These are phyloP conservation scores for Maccullochella peelii DNA, from an alignment of 2,113 vertebrate species.

Conservation along the genomic window DNA sequence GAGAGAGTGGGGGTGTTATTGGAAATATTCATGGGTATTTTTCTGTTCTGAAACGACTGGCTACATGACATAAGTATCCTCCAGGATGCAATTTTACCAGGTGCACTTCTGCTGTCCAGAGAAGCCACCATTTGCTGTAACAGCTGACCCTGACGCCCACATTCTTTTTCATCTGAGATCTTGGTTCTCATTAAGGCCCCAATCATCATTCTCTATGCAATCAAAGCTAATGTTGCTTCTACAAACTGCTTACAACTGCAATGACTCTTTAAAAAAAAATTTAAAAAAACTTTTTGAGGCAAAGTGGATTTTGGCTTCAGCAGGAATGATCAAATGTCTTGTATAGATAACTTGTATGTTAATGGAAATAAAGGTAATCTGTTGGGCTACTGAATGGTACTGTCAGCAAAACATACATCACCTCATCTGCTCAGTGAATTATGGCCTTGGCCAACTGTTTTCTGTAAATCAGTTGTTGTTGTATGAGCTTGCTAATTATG, in stretches of 20 bases:
- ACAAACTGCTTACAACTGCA: neutral
- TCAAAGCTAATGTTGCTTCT: neutral
- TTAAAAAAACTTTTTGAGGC: neutral
- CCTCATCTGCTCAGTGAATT: conserved; percentile 36
- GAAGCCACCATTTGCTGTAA: neutral
- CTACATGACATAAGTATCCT: neutral
- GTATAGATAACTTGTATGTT: neutral
- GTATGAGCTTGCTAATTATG: conserved; percentile 21
- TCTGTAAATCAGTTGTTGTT: neutral
- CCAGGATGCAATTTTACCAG: neutral
- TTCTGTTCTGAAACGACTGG: conserved; percentile 7
- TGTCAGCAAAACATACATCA: neutral
- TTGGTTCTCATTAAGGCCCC: neutral
- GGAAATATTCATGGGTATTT: neutral
- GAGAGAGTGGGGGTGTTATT: neutral
- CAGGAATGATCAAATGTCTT: conserved; percentile 6
- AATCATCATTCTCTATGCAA: conserved; percentile 35
- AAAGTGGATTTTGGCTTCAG: neutral
- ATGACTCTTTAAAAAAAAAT: neutral
- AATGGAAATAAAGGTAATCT: neutral
- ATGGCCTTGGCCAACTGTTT: conserved; percentile 36
- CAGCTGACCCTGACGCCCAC: neutral
- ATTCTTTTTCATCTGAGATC: neutral
- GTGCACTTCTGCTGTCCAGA: conserved; percentile 9
- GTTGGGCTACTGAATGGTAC: conserved; percentile 26